Evolutionary conservation across 2,797 vertebrate species (phyloP).

Genomic region (Aratinga solstitialis): DNA sequence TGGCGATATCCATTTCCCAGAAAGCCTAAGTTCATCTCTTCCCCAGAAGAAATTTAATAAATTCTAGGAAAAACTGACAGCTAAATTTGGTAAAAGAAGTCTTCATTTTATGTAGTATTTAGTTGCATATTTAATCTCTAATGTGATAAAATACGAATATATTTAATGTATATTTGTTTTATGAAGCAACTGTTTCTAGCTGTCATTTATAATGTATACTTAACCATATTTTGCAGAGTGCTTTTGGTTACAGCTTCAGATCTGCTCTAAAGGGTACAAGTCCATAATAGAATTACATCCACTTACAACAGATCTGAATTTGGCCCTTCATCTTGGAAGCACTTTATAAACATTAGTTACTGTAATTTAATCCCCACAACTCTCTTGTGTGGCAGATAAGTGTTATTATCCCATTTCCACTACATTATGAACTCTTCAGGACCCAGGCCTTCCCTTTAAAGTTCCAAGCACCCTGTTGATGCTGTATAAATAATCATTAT

Average conservation of each 20-base stretch:
- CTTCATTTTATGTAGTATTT: neutral
- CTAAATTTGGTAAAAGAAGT: neutral
- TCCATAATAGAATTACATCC: slow-evolving; percentile 64
- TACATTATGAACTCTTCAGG: slow-evolving; percentile 69
- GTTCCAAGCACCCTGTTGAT: slow-evolving; percentile 65
- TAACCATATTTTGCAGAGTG: slow-evolving; percentile 58
- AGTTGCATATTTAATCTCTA: neutral
- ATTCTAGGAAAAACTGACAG: neutral
- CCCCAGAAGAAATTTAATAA: neutral
- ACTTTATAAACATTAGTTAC: slow-evolving; percentile 71
- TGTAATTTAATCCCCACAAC: slow-evolving; percentile 67
- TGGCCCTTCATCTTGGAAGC: slow-evolving; percentile 70
- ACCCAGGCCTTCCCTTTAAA: slow-evolving; percentile 67
- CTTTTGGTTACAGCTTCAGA: slow-evolving; percentile 61
- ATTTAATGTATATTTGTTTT: slow-evolving; percentile 3
- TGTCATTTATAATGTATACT: slow-evolving; percentile 15
- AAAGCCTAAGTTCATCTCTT: neutral
- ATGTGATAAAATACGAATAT: neutral
- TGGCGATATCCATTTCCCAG: neutral
- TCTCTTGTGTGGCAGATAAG: slow-evolving; percentile 68
- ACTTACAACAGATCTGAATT: slow-evolving; percentile 68
- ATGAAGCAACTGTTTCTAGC: neutral
- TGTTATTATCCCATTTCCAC: slow-evolving; percentile 72
- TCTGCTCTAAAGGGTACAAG: slow-evolving; percentile 52
- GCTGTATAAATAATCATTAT: slow-evolving; percentile 70